A percentile compares a stretch with the other conserved stretches of the same genome.
Conservation (phyloP, 2,113 vertebrate genomes). For the Hemiprocne comata region DNA sequence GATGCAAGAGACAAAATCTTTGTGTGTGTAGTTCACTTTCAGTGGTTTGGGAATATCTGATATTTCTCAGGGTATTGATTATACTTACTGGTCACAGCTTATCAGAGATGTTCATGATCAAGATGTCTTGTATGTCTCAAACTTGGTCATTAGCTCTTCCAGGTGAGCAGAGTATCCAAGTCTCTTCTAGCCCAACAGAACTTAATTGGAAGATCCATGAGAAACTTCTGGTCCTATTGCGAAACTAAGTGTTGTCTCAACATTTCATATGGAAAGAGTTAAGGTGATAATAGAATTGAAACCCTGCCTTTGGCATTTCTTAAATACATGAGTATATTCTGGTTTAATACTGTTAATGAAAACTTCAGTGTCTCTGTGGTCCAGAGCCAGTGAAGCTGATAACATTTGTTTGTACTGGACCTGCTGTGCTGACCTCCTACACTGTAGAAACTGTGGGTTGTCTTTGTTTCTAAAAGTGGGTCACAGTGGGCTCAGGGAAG, state of each 20-base stretch:
- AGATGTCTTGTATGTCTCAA: accelerated
- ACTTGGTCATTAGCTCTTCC: background rate
- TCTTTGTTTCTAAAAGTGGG: background rate
- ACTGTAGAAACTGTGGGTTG: background rate
- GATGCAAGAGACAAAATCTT: background rate
- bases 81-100: background rate
- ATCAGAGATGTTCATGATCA: background rate
- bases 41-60: background rate
- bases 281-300: background rate
- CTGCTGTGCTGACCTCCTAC: accelerated
- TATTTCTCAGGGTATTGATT: background rate
- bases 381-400: background rate
- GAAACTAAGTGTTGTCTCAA: background rate
- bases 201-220: background rate
- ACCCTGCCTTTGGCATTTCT: background rate
- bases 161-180: too few species aligned
- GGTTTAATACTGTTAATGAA: background rate
- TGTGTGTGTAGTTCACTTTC: background rate
- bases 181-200: background rate
- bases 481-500: background rate
- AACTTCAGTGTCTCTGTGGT: background rate
- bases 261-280: accelerated
- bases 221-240: background rate
- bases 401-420: accelerated
- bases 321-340: accelerated